phyloP scores from a whole-genome alignment of 2,888 invertebrate species.

The Trichacis sp. region DNA sequence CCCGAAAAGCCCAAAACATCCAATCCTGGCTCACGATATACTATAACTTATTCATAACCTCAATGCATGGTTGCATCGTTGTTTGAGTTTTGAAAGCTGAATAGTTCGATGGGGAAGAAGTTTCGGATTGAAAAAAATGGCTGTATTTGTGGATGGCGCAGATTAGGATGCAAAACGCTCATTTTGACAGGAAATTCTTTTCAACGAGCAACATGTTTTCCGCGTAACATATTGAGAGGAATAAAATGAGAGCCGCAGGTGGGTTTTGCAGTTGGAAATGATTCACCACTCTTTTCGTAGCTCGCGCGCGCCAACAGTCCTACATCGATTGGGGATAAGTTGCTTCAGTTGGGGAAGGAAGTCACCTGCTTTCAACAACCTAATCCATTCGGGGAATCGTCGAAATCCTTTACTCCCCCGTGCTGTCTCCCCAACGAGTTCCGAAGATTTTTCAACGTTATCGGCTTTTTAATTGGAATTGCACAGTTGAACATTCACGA shows the following conservation, averaged over 20 bases:
- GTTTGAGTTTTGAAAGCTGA: too few relatives aligned
- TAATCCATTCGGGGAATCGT: slow-evolving; percentile 21
- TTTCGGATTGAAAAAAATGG: too few relatives aligned
- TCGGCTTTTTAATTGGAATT: slow-evolving; percentile 6
- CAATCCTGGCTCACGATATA: too few relatives aligned
- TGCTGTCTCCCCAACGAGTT: too few relatives aligned
- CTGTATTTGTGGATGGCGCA: too few relatives aligned
- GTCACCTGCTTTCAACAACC: slow-evolving; percentile 52
- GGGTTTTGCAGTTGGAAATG: slow-evolving; percentile 13
- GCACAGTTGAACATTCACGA: too few relatives aligned
- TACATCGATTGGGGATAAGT: slow-evolving; percentile 10
- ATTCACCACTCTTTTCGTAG: slow-evolving; percentile 13
- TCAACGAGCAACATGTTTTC: slow-evolving; percentile 3
- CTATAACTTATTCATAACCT: too few relatives aligned
- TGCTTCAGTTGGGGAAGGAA: slow-evolving; percentile 27
- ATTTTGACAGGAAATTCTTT: background rate
- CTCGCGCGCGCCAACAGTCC: slow-evolving; percentile 5
- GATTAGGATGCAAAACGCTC: too few relatives aligned
- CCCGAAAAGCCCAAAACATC: too few relatives aligned
- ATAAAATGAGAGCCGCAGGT: slow-evolving; percentile 14
- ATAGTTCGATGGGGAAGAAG: too few relatives aligned
- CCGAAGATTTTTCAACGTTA: too few relatives aligned
- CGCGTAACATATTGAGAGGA: background rate
- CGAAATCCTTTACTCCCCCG: background rate
- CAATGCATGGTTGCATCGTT: too few relatives aligned